Evolutionary conservation across 1,140 invertebrate genomes (phyloP).

Genomic region (Sinella curviseta): DNA sequence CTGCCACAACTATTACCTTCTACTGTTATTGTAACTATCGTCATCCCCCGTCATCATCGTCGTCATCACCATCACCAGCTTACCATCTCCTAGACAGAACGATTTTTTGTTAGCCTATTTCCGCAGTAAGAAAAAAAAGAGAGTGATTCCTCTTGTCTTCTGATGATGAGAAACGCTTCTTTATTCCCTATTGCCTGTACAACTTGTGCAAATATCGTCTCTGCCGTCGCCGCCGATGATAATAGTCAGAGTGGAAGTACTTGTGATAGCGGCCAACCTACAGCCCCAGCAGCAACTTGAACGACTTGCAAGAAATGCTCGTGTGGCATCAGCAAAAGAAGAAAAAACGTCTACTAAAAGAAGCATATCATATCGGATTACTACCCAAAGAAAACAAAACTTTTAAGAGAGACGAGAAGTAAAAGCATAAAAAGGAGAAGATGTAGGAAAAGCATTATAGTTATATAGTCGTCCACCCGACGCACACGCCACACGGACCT

Average conservation of each 20-base stretch:
- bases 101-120: neutral
- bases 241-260: too few relatives aligned
- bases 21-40: neutral
- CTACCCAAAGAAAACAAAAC: constrained; percentile 3
- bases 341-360: neutral
- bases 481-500: neutral
- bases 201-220: neutral
- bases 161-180: neutral
- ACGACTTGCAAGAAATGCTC: neutral
- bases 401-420: too few relatives aligned
- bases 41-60: neutral
- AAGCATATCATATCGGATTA: constrained; percentile 11
- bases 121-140: neutral
- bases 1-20: neutral
- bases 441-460: neutral
- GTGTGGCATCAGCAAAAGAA: neutral
- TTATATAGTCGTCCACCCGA: neutral
- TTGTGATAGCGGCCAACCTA: too few relatives aligned
- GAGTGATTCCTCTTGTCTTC: neutral
- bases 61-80: neutral
- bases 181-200: neutral
- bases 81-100: neutral
- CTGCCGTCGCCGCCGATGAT: too few relatives aligned
- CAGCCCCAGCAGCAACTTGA: too few relatives aligned
- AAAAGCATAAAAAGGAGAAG: neutral